Evolutionary conservation across 2,113 vertebrate genomes (phyloP).

Genomic region (Acinonyx jubatus): DNA sequence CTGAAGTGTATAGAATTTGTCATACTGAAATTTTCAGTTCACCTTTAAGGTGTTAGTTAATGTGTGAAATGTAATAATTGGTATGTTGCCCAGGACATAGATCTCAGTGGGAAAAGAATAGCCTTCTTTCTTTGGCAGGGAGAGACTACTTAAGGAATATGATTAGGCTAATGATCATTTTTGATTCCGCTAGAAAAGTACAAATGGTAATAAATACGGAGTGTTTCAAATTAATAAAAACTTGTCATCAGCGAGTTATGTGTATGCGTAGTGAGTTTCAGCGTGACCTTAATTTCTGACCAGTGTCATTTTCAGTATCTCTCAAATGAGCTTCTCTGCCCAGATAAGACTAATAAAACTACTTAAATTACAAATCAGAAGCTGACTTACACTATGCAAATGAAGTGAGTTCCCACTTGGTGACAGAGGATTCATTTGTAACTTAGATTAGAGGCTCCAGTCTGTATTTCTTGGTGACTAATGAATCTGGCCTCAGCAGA

Average conservation of each 20-base stretch:
- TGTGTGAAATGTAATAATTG: background rate
- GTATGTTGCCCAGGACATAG: background rate
- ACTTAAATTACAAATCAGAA: slow-evolving; percentile 85
- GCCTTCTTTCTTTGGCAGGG: background rate
- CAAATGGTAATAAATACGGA: slow-evolving; percentile 66
- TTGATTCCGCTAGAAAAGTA: slow-evolving; percentile 58
- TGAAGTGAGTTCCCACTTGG: slow-evolving; percentile 83
- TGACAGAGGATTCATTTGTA: slow-evolving; percentile 88
- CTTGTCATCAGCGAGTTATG: fast-evolving
- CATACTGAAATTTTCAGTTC: slow-evolving; percentile 28
- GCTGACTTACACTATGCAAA: slow-evolving; percentile 85
- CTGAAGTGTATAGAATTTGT: slow-evolving; percentile 48
- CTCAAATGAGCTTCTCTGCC: slow-evolving; percentile 81
- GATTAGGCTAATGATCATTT: slow-evolving; percentile 68
- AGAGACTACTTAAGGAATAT: slow-evolving; percentile 28
- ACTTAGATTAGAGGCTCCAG: slow-evolving; percentile 86
- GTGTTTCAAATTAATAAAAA: background rate
- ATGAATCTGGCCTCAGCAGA: slow-evolving; percentile 88
- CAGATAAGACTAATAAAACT: slow-evolving; percentile 86
- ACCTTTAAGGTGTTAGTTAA: slow-evolving; percentile 55
- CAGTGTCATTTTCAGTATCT: slow-evolving; percentile 79
- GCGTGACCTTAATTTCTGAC: slow-evolving; percentile 73
- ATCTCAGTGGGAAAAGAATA: background rate
- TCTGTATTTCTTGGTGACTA: slow-evolving; percentile 87
- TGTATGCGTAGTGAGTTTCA: slow-evolving; percentile 27